phyloP scores from a whole-genome alignment of 2,113 vertebrate species.

The Chaetura pelagica region DNA sequence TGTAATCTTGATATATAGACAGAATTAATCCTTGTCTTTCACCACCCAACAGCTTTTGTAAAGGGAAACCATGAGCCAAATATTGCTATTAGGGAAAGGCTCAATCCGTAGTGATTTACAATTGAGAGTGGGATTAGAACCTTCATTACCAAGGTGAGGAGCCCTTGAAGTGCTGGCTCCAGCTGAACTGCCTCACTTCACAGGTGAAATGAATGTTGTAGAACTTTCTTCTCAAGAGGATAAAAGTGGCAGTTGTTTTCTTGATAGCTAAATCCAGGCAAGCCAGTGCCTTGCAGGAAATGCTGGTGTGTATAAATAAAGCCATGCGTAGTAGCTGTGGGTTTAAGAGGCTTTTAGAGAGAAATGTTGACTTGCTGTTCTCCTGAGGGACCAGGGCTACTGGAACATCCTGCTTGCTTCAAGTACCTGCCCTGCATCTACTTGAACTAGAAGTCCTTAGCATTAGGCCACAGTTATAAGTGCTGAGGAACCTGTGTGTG shows the following conservation, averaged over 20 bases:
- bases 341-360: neutral
- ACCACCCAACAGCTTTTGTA: neutral
- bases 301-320: neutral
- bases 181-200: neutral
- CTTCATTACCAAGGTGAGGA: neutral
- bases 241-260: neutral
- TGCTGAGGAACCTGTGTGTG: neutral
- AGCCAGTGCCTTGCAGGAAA: neutral
- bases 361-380: neutral
- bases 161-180: neutral
- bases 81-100: neutral
- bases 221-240: neutral
- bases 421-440: rapidly evolving
- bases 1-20: neutral
- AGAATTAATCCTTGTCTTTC: neutral
- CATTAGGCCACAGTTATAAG: neutral
- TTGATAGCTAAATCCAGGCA: neutral
- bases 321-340: rapidly evolving
- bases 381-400: neutral
- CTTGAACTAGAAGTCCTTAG: neutral
- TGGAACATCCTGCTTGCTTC: neutral
- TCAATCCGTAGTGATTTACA: neutral
- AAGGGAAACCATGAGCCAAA: neutral
- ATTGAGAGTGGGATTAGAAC: neutral
- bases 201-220: neutral